These are phyloP conservation scores for Scotopteryx bipunctaria DNA, from an alignment of 2,888 invertebrate genomes.

Conservation along the genomic window DNA sequence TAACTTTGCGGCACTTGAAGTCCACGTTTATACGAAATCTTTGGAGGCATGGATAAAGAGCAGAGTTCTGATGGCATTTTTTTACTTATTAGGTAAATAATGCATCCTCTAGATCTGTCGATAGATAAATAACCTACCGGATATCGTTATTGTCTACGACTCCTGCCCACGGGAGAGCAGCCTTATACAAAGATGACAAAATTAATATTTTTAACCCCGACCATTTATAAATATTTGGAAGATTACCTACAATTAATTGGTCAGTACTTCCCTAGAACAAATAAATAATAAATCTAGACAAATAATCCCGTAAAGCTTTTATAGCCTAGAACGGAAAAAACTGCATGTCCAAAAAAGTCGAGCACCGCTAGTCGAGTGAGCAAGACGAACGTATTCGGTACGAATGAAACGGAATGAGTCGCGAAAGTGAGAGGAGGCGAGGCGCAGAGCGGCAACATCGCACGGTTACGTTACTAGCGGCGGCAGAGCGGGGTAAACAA, in stretches of 20 bases:
- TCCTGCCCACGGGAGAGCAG: background rate
- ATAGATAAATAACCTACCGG: no score
- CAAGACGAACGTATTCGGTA: conserved; percentile 50
- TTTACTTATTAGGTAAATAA: no score
- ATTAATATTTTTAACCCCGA: no score
- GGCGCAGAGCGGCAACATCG: conserved; percentile 72
- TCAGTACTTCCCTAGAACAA: background rate
- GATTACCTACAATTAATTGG: no score
- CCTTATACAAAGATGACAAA: no score
- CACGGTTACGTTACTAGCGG: conserved; percentile 70
- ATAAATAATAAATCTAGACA: background rate
- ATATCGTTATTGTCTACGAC: no score
- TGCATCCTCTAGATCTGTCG: background rate
- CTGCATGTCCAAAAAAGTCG: conserved; percentile 79
- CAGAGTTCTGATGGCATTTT: no score
- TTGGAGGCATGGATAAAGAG: conserved; percentile 38
- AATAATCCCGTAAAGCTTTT: conserved; percentile 60
- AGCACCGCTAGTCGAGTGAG: conserved; percentile 77
- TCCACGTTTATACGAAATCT: conserved; percentile 43
- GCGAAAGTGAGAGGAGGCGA: conserved; percentile 82
- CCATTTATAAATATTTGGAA: background rate
- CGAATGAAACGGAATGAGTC: conserved; percentile 54
- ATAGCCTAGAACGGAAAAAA: conserved; percentile 74
- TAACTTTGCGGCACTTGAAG: conserved; percentile 45
- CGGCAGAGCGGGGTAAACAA: conserved; percentile 75